These are phyloP conservation scores for Strigops habroptila DNA, from an alignment of 2,113 vertebrate species.

Conservation along the genomic window DNA sequence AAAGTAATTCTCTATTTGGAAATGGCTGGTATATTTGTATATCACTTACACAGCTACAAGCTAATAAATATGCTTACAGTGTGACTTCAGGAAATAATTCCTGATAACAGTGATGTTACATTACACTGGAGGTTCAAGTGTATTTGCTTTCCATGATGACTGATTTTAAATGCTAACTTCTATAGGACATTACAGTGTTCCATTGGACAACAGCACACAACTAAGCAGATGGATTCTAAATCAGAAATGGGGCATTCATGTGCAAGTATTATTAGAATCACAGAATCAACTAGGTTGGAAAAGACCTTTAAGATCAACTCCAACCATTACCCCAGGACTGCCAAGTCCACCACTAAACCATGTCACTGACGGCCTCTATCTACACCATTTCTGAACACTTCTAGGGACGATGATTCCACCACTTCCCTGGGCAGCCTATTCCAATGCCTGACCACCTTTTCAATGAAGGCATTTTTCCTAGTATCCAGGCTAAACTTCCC, in stretches of 20 bases:
- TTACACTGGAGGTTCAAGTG: background rate
- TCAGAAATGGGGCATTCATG: background rate
- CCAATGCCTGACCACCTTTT: too few species aligned
- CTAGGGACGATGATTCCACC: too few species aligned
- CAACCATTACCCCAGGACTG: background rate
- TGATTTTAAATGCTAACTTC: background rate
- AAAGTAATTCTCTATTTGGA: background rate
- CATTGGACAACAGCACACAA: background rate
- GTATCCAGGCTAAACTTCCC: too few species aligned
- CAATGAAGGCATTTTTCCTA: too few species aligned
- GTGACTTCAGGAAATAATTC: background rate
- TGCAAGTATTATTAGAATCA: background rate
- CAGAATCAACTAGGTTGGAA: background rate
- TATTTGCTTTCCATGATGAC: background rate
- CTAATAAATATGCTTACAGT: background rate
- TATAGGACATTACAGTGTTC: background rate
- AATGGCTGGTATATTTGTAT: background rate
- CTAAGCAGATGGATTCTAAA: background rate
- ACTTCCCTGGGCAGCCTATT: too few species aligned
- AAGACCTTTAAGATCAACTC: background rate
- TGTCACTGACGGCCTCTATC: too few species aligned
- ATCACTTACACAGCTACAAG: background rate
- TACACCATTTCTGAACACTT: too few species aligned
- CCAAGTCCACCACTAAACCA: background rate
- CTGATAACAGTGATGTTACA: background rate